Conservation (phyloP, 2,888 invertebrate genomes). For the Thecocarcelia acutangulata region DNA sequence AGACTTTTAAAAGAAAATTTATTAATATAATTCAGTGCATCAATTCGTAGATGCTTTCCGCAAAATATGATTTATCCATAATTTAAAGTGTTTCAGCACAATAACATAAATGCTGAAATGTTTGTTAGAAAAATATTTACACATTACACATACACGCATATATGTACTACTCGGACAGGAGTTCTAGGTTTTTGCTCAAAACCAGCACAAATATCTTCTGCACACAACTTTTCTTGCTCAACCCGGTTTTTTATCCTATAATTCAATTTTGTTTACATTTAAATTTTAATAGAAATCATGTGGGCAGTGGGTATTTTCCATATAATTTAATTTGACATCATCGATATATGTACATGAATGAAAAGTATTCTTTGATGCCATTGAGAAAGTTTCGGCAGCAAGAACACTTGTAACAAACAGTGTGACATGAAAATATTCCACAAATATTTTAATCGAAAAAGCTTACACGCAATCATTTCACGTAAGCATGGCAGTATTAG, state of each 20-base stretch:
- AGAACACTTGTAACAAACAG: not conserved
- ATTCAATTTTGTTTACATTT: not conserved
- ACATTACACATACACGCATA: too few relatives aligned
- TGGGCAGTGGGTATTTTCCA: conserved; percentile 16
- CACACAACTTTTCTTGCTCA: too few relatives aligned
- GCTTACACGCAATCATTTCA: too few relatives aligned
- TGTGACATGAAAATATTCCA: not conserved
- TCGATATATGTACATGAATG: conserved; percentile 10
- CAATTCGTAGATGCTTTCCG: not conserved
- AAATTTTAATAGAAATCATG: not conserved
- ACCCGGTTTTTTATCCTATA: not conserved
- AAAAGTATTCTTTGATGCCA: not conserved
- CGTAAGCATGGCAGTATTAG: too few relatives aligned
- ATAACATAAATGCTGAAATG: too few relatives aligned
- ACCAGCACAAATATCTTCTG: too few relatives aligned
- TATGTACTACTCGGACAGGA: too few relatives aligned
- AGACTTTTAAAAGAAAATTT: not conserved
- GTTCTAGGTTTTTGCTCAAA: too few relatives aligned
- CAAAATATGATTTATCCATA: not conserved
- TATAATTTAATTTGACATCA: conserved; percentile 30
- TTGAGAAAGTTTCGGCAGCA: not conserved
- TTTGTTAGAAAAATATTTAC: too few relatives aligned
- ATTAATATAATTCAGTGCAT: not conserved
- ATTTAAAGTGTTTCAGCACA: too few relatives aligned
- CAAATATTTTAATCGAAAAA: not conserved